Evolutionary conservation across 1,140 invertebrate genomes (phyloP), one percentile per base, ranked within the genome.

Genomic region (Scylla paramamosain): DNA sequence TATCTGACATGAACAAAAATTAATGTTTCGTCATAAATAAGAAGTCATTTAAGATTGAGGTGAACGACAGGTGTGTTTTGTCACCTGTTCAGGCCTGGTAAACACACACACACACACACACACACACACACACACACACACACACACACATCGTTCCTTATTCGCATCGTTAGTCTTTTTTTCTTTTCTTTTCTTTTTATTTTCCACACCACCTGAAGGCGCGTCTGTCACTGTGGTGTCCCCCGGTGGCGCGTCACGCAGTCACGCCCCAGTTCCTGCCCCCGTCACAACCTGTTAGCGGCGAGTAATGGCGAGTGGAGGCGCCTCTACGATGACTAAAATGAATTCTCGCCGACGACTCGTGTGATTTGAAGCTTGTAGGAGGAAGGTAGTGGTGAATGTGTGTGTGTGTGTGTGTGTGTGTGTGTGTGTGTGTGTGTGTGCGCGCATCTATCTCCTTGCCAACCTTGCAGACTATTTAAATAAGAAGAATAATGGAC

Each of bases 361-460:
- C 12, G 16, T 59, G 16, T 12, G 52, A 59, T 59, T 59, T 59
- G 12, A 59, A 59, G 16, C 52, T 59, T 20, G 52, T 20, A 59
- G 12, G 52, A 12, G 0, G 52, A 59, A 59, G 2, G 52, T 59
- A 14, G 52, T 59, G 52, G 52, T 59, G 52, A 4, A 8, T 77
- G 32, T 90, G 45, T 90, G 39, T n/a, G 32, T 90, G 46, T 77
- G 67, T 77, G 32, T 91, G 32, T 83, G 67, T 92, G 39, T 92
- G 29, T 77, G 91, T 83, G 59, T 92, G 28, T 92, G n/a, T 91
- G 46, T 91, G 89, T 91, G 89, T 91, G 46, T 59, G n/a, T 91
- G 89, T 52, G 89, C 59, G 89, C 59, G 28, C 52, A 46, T 91
- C 45, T 91, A 45, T 91, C 45, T 91, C 45, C 39, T 46, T 91